Evolutionary conservation across 2,797 vertebrate species (phyloP).

Genomic region (Sorex maritimensis): DNA sequence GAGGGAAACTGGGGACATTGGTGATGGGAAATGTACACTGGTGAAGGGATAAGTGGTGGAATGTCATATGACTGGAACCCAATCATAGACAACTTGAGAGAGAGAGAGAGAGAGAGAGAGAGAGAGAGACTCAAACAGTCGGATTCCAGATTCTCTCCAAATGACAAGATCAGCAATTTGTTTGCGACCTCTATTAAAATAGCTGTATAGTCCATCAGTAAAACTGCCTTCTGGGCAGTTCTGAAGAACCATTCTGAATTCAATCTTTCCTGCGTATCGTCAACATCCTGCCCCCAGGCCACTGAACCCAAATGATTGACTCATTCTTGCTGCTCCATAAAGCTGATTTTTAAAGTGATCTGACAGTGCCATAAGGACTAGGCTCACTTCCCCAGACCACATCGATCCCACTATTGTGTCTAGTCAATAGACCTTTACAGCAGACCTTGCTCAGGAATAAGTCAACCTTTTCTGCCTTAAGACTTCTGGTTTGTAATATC

Average conservation of each 20-base stretch:
- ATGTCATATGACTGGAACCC: too few relatives aligned
- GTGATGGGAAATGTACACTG: too few relatives aligned
- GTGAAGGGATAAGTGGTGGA: too few relatives aligned
- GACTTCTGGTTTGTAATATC: slow-evolving; percentile 50
- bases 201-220: background rate
- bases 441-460: slow-evolving; percentile 32
- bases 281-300: background rate
- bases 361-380: slow-evolving; percentile 69
- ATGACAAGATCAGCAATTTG: slow-evolving; percentile 17
- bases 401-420: slow-evolving; percentile 79
- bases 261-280: background rate
- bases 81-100: too few relatives aligned
- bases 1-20: too few relatives aligned
- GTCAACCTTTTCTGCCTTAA: slow-evolving; percentile 62
- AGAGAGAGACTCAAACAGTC: background rate
- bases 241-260: background rate
- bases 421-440: slow-evolving; percentile 84
- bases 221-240: background rate
- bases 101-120: too few relatives aligned
- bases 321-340: slow-evolving; percentile 75
- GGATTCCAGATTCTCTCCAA: background rate
- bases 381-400: slow-evolving; percentile 77
- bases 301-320: slow-evolving; percentile 52
- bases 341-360: slow-evolving; percentile 73
- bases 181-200: background rate